phyloP scores from a whole-genome alignment of 2,113 vertebrate genomes.

The Polypterus senegalus region DNA sequence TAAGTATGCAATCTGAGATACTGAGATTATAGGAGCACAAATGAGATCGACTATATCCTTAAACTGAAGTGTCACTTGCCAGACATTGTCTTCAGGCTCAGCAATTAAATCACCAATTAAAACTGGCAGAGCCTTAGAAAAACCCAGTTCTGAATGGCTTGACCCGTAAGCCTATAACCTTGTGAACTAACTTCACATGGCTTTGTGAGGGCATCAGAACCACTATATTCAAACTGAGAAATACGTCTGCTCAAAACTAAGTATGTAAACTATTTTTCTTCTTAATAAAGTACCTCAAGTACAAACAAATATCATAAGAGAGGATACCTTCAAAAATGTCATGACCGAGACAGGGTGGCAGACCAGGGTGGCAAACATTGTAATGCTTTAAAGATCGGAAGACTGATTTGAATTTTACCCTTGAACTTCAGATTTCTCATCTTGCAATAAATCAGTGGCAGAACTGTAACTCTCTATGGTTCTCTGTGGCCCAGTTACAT shows the following conservation, averaged over 20 bases:
- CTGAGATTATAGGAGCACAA: conserved; percentile 23
- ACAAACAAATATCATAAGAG: conserved; percentile 20
- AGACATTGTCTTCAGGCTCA: conserved; percentile 16
- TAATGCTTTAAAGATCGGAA: conserved; percentile 17
- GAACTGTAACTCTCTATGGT: conserved; percentile 17
- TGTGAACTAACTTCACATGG: conserved; percentile 22
- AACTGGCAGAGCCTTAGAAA: conserved; percentile 21
- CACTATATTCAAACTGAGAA: conserved; percentile 26
- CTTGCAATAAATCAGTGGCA: conserved; percentile 14
- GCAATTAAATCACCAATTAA: conserved; percentile 23
- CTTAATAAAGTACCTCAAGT: conserved; percentile 19
- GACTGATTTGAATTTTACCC: conserved; percentile 20
- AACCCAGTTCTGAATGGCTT: conserved; percentile 28
- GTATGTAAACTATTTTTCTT: conserved; percentile 20
- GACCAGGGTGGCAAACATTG: conserved; percentile 20
- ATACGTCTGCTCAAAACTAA: conserved; percentile 15
- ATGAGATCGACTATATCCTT: conserved; percentile 21
- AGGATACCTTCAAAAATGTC: conserved; percentile 21
- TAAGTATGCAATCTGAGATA: conserved; percentile 22
- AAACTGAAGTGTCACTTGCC: conserved; percentile 21
- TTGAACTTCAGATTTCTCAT: conserved; percentile 6
- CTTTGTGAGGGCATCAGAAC: conserved; percentile 21
- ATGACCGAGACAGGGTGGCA: conserved; percentile 22
- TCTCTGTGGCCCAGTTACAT: conserved; percentile 19
- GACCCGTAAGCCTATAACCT: conserved; percentile 17